Evolutionary conservation across 2,888 invertebrate species (phyloP).

Genomic region (Euphydryas editha): DNA sequence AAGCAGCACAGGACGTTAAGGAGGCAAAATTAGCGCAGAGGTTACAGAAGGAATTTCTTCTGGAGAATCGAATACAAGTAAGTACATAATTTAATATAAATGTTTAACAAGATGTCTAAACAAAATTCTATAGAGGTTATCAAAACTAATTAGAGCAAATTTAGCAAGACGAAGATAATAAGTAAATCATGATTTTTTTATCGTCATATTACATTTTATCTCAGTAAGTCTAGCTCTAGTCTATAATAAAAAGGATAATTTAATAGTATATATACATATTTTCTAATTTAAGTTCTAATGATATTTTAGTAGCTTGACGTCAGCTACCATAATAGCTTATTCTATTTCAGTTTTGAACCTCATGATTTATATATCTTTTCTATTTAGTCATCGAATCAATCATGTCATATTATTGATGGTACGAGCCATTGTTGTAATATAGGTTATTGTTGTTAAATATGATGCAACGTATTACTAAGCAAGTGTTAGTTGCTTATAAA

Average conservation of each 20-base stretch:
- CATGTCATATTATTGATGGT: background rate
- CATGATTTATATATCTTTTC: background rate
- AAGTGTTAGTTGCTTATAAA: background rate
- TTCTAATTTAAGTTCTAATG: too few species aligned
- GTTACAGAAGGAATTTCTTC: slow-evolving; percentile 84
- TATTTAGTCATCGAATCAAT: background rate
- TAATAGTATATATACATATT: too few species aligned
- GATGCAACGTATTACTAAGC: background rate
- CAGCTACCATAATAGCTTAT: background rate
- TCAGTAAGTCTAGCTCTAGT: too few species aligned
- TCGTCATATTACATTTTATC: too few species aligned
- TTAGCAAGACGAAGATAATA: too few species aligned
- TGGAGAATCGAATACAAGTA: slow-evolving; percentile 80
- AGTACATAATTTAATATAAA: slow-evolving; percentile 17
- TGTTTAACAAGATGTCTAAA: too few species aligned
- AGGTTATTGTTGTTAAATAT: background rate
- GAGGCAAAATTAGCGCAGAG: slow-evolving; percentile 85
- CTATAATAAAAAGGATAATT: too few species aligned
- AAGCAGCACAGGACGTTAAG: slow-evolving; percentile 86
- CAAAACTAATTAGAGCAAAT: too few species aligned
- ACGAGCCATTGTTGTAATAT: background rate
- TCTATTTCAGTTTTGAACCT: background rate
- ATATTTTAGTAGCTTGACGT: background rate
- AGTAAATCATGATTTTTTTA: too few species aligned
- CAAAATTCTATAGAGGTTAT: too few species aligned